Evolutionary conservation across 2,797 vertebrate genomes (phyloP).

Genomic region (Pogoniulus pusillus): DNA sequence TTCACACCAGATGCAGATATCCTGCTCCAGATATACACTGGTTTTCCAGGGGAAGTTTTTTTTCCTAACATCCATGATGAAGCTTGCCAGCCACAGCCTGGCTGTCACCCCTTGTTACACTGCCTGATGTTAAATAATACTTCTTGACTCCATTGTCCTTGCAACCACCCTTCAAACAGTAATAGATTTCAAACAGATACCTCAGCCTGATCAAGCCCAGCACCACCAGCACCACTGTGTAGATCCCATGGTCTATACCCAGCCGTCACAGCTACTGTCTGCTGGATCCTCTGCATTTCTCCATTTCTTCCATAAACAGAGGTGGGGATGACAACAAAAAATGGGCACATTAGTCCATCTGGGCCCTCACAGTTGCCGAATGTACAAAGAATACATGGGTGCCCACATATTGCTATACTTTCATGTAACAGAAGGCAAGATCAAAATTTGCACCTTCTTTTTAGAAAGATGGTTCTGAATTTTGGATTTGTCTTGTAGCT

Average conservation of each 20-base stretch:
- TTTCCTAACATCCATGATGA: background rate
- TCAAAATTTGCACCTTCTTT: background rate
- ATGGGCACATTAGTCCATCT: accelerated
- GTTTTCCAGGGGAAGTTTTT: background rate
- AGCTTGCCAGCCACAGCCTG: background rate
- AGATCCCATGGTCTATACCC: background rate
- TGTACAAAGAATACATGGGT: background rate
- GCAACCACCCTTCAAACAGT: background rate
- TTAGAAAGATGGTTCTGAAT: background rate
- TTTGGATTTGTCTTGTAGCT: background rate
- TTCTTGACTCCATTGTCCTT: background rate
- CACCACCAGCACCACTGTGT: background rate
- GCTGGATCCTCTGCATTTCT: background rate
- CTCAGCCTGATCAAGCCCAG: background rate
- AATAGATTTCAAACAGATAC: background rate
- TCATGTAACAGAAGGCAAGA: background rate
- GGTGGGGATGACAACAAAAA: background rate
- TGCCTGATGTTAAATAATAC: background rate
- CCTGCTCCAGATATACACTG: background rate
- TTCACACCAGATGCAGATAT: background rate
- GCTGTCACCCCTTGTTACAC: background rate
- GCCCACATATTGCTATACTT: background rate
- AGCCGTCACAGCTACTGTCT: background rate
- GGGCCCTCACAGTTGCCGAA: background rate
- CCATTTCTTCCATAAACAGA: background rate